These are phyloP conservation scores for Dasyprocta punctata DNA, from an alignment of 2,113 vertebrate species.

Conservation along the genomic window DNA sequence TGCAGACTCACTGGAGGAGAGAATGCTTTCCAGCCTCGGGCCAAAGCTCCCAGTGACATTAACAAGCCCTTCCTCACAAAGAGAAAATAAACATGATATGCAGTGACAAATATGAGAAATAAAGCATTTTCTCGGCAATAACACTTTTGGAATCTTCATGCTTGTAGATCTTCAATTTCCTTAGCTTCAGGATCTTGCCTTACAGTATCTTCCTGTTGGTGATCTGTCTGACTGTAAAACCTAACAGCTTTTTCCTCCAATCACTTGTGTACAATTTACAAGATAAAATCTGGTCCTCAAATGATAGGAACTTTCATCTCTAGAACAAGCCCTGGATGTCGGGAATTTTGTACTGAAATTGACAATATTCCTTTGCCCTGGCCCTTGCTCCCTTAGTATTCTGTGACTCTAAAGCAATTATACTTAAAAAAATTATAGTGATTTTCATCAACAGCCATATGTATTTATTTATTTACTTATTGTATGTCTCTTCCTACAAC, in stretches of 20 bases:
- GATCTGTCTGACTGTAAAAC: constrained; percentile 4
- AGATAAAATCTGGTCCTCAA: neutral
- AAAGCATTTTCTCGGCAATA: neutral
- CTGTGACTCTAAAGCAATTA: neutral
- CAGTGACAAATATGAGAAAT: neutral
- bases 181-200: neutral
- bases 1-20: neutral
- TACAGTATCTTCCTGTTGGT: neutral
- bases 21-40: neutral
- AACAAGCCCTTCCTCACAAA: neutral
- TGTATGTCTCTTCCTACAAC: neutral
- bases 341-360: neutral
- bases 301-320: neutral
- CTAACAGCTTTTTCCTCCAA: neutral
- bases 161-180: neutral
- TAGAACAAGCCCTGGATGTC: neutral
- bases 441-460: neutral
- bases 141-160: neutral
- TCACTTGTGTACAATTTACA: neutral
- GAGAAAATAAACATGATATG: neutral
- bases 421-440: neutral
- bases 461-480: neutral
- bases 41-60: neutral
- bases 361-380: neutral
- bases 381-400: neutral